A percentile compares a stretch with the other conserved stretches of the same genome.
Evolutionary conservation across 2,113 vertebrate species (phyloP).

Genomic region (Etia nguti): DNA sequence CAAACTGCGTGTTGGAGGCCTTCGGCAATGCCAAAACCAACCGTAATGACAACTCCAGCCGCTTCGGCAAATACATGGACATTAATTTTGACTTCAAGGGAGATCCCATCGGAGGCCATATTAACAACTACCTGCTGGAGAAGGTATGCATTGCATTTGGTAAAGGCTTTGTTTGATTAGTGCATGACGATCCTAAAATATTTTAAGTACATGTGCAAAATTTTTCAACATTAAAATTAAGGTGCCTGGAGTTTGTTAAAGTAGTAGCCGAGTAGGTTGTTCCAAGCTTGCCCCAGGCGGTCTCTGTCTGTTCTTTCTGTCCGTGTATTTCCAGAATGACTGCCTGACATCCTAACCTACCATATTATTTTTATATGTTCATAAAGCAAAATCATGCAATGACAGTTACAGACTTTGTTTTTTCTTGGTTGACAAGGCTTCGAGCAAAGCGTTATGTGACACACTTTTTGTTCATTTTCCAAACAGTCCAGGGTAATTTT

Average conservation of each 20-base stretch:
- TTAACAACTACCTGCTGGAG: conserved; percentile 96
- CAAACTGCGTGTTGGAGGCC: conserved; percentile 95
- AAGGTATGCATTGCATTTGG: conserved; percentile 76
- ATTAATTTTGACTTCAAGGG: conserved; percentile 99
- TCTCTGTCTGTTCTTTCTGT: neutral
- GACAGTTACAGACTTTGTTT: neutral
- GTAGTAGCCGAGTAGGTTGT: fast-evolving
- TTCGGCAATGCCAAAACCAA: conserved; percentile 98
- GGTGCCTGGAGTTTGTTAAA: neutral
- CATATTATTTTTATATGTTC: neutral
- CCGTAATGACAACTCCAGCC: conserved; percentile 97
- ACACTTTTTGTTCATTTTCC: neutral
- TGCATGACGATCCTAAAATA: neutral
- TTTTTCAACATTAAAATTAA: neutral
- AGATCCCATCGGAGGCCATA: conserved; percentile 96
- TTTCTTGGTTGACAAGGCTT: neutral
- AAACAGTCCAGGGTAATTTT: conserved; percentile 92
- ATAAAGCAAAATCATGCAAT: neutral
- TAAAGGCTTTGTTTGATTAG: neutral
- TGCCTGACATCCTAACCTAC: neutral
- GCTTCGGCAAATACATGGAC: conserved; percentile 99
- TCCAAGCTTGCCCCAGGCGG: neutral
- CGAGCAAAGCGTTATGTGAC: neutral
- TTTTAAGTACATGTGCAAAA: neutral
- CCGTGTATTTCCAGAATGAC: neutral